Percentiles rank a stretch among this genome's conserved stretches.
Evolutionary conservation across 2,888 invertebrate species (phyloP).

Genomic region (Agelastica alni): DNA sequence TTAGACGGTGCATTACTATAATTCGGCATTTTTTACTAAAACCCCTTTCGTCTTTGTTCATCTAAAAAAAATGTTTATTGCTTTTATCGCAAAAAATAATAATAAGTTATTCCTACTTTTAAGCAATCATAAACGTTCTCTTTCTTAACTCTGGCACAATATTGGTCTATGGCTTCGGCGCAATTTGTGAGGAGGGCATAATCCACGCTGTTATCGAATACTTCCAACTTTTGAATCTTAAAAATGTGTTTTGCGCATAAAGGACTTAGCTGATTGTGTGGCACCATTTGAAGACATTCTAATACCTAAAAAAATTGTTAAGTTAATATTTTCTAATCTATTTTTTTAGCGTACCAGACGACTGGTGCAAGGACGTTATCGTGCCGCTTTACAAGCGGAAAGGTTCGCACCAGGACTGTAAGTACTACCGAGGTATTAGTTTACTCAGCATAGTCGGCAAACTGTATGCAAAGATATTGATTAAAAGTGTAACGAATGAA

Average conservation of each 20-base stretch:
- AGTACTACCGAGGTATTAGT: too few species aligned
- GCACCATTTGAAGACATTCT: conserved; percentile 73
- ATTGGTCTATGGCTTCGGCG: conserved; percentile 82
- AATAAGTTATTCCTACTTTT: conserved; percentile 61
- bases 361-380: too few species aligned
- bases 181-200: conserved; percentile 83
- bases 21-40: conserved; percentile 85
- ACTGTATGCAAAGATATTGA: too few species aligned
- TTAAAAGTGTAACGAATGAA: too few species aligned
- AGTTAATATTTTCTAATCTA: too few species aligned
- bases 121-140: conserved; percentile 76
- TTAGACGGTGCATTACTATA: conserved; percentile 84
- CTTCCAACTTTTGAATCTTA: conserved; percentile 82
- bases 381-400: too few species aligned
- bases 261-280: conserved; percentile 66
- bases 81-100: background rate
- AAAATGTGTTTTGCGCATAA: conserved; percentile 82
- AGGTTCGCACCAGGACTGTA: too few species aligned
- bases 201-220: conserved; percentile 85
- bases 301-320: conserved; percentile 70
- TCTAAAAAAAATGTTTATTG: conserved; percentile 51
- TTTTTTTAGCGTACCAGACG: too few species aligned
- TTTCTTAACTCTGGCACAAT: conserved; percentile 75
- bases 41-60: conserved; percentile 72
- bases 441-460: too few species aligned